These are phyloP conservation scores for Crypturellus undulatus DNA, from an alignment of 2,113 vertebrate species.

Conservation along the genomic window DNA sequence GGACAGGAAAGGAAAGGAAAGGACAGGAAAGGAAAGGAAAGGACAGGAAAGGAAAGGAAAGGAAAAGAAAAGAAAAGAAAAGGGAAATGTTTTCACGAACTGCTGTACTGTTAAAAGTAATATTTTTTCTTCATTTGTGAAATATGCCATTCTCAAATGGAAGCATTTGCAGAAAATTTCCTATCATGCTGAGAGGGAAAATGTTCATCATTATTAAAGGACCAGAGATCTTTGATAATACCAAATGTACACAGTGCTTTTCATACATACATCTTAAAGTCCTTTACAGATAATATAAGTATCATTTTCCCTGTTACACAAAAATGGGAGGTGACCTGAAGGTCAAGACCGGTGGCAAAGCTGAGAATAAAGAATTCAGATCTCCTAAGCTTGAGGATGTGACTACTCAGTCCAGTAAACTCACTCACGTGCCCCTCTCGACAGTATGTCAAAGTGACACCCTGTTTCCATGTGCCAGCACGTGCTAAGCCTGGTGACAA, in stretches of 20 bases:
- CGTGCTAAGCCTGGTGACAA: neutral
- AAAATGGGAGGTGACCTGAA: neutral
- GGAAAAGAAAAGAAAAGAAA: neutral
- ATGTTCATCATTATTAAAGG: neutral
- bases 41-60: neutral
- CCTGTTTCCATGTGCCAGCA: neutral
- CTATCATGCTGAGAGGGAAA: neutral
- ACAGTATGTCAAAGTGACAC: neutral
- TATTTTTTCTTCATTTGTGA: neutral
- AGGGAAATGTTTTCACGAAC: neutral
- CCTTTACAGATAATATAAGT: neutral
- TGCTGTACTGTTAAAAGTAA: neutral
- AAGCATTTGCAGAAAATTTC: neutral
- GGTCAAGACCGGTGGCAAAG: neutral
- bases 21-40: neutral
- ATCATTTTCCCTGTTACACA: neutral
- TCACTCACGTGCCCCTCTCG: neutral
- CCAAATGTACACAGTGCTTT: neutral
- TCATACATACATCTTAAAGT: neutral
- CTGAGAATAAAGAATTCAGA: neutral
- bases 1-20: neutral
- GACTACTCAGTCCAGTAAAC: neutral
- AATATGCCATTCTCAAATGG: neutral
- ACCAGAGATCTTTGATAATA: neutral
- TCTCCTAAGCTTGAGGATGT: neutral